These are phyloP conservation scores for Eretmocerus hayati DNA, from an alignment of 2,888 invertebrate genomes.

Conservation along the genomic window DNA sequence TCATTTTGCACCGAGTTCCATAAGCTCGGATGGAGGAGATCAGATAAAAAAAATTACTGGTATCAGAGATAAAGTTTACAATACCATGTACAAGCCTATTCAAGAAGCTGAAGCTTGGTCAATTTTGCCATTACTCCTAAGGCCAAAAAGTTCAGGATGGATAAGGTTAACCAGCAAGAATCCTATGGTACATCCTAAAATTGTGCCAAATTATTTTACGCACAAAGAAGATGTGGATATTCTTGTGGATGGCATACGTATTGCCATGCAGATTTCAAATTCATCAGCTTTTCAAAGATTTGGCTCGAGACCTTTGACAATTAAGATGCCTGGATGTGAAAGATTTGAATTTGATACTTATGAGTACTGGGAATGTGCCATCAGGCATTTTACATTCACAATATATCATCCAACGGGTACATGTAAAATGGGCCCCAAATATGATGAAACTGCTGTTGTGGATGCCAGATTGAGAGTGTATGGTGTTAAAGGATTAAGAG, in stretches of 20 bases:
- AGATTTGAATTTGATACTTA: constrained; percentile 66
- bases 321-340: constrained; percentile 77
- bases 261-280: constrained; percentile 72
- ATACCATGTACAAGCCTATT: constrained; percentile 78
- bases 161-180: constrained; percentile 74
- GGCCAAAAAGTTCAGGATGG: constrained; percentile 84
- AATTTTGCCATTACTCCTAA: constrained; percentile 69
- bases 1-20: constrained; percentile 77
- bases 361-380: constrained; percentile 80
- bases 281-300: constrained; percentile 74
- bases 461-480: constrained; percentile 71
- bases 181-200: constrained; percentile 74
- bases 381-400: constrained; percentile 72
- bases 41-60: constrained; percentile 71
- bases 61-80: constrained; percentile 71
- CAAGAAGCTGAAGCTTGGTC: constrained; percentile 77
- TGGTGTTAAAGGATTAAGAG: constrained; percentile 69
- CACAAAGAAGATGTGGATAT: constrained; percentile 74
- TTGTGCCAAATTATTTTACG: constrained; percentile 89
- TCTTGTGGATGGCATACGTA: constrained; percentile 75
- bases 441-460: constrained; percentile 71
- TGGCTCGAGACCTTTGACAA: constrained; percentile 70
- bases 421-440: constrained; percentile 77
- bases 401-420: constrained; percentile 83
- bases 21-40: constrained; percentile 75